These are phyloP conservation scores for Trichogramma pretiosum DNA, from an alignment of 1,140 invertebrate species.

Conservation along the genomic window DNA sequence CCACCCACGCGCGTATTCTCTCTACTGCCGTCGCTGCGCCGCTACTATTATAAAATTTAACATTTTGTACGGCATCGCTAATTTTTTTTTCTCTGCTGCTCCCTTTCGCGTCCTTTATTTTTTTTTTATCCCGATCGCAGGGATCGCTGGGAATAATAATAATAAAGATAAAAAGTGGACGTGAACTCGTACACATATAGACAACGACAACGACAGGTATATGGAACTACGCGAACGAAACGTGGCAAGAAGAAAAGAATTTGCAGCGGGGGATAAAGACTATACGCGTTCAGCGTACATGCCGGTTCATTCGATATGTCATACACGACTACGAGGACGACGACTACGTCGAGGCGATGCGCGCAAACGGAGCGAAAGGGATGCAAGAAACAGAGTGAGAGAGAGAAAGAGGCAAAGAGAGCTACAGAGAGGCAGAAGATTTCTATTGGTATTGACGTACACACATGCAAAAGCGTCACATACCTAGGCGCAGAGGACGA, in stretches of 20 bases:
- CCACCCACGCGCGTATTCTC: no score
- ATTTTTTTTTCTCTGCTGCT: constrained; percentile 13
- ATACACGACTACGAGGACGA: no score
- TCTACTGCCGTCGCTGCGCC: no score
- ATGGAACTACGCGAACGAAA: background rate
- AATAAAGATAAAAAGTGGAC: background rate
- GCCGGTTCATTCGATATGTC: no score
- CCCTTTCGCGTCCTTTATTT: background rate
- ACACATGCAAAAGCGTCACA: constrained; percentile 9
- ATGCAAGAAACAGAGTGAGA: background rate
- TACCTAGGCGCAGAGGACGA: background rate
- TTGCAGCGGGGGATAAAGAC: no score
- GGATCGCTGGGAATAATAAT: constrained; percentile 5
- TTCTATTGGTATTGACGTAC: no score
- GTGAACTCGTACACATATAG: background rate
- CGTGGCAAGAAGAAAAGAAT: no score
- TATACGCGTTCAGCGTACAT: no score
- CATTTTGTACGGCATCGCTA: constrained; percentile 13
- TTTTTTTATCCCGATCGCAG: background rate
- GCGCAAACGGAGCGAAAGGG: constrained; percentile 4
- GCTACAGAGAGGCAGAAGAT: constrained; percentile 1
- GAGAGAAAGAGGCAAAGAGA: constrained; percentile 1
- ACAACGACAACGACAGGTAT: background rate
- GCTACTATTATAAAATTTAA: constrained; percentile 18
- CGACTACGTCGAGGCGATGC: no score